Evolutionary conservation across 2,797 vertebrate species (phyloP), one percentile per base, ranked within the genome.

Genomic region (Parauchenoglanis punctatus): DNA sequence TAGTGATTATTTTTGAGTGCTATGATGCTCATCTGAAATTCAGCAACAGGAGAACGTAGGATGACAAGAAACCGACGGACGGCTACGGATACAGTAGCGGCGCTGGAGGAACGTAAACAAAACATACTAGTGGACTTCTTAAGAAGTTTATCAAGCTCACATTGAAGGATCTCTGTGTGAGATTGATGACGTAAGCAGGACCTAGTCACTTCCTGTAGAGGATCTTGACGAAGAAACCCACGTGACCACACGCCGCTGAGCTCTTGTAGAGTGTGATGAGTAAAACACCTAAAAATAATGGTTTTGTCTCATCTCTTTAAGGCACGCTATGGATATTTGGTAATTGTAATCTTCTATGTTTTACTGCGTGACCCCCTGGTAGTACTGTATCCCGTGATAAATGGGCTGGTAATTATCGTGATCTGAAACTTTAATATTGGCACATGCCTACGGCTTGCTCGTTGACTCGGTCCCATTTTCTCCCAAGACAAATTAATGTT

Each of bases 401-500:
- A 76, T 76, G 25, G 23, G 7, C 5, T n/a, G 44, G 44, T 76
- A 76, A 76, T 76, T 52, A 52, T 76, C 73, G 2, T 77, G 49
- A 46, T 77, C 73, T 83, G 63, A 67, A 83, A 40, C 77, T 8
- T 44, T 44, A 81, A 61, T 15, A 61, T 44, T 44, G 78, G 78
- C 77, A 61, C 54, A 40, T 44, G 31, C 77, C 77, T 81, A 81
- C 58, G 6, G 78, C 58, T 35, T 61, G 78, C 44, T 65, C 15
- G 7, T 18, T 49, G 12, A 28, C 12, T n/a, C 80, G 11, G 80
- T 5, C 59, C 40, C 35, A 15, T 59, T 40, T 77, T 77, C 52
- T 54, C 75, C 46, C 77, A 80, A 35, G 77, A 80, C 8, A 80
- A 59, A 80, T 35, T 58, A 58, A 80, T 23, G 77, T 59, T 80